Evolutionary conservation across 2,797 vertebrate genomes (phyloP), one percentile per base, ranked within the genome.

Genomic region (Sardinella longiceps): DNA sequence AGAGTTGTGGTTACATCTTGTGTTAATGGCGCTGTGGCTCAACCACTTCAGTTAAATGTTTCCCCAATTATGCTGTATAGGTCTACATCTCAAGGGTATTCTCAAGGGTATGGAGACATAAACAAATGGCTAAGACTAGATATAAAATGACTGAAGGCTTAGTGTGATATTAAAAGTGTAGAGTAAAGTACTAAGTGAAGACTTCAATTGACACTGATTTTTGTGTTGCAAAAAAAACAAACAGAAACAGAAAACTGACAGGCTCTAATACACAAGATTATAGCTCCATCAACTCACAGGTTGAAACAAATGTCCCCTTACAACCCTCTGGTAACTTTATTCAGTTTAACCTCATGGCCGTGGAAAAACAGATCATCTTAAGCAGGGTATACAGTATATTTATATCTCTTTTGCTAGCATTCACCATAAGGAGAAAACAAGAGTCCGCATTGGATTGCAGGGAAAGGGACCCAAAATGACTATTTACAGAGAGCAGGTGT

Each of bases 401-500:
- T 53, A 53, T 20, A 77, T 43, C 2, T 58, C n/a, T 39, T 7
- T 39, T 3, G 5, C 33, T 77, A 77, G 20, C 70, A 77, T 23
- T 43, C 37, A 43, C 18, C 70, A 37, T 15, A 74, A 5, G 12
- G 30, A 74, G 66, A 74, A 74, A 37, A 1, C 70, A 43, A 43
- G 33, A 43, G 37, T 39, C 70, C 70, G 23, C 7, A 15, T 30
- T 70, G 70, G 1, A 23, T 14, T 43, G 14, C 7, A 43, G 14
- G 37, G 37, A 77, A 37, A 39, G 15, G 20, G 39, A 9, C 23
- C 43, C 23, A 37, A 77, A 77, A 50, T 20, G 60, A 25, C 56
- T 80, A 82, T 85, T 74, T 66, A 83, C 80, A 87, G 30, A 82
- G 25, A 53, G 37, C 53, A 74, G 53, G 80, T 81, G n/a, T 82